Conservation (phyloP, 2,797 vertebrate genomes). For the Tauraco hartlaubi region DNA sequence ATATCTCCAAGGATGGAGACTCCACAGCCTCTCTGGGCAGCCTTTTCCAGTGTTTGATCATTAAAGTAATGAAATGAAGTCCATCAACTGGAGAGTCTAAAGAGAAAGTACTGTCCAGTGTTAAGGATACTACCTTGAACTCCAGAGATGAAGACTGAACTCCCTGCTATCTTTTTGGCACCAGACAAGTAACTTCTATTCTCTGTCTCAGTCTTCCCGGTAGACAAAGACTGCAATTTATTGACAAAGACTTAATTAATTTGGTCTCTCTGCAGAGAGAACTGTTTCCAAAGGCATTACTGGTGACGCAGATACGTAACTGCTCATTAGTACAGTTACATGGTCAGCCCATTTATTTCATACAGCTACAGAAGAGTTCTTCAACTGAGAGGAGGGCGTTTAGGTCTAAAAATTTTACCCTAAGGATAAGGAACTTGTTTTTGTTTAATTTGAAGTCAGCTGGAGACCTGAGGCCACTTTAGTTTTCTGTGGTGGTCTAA, state of each 20-base stretch:
- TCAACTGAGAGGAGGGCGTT: neutral
- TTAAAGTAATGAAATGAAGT: neutral
- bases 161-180: neutral
- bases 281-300: neutral
- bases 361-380: neutral
- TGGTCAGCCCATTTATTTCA: neutral
- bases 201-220: neutral
- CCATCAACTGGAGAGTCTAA: neutral
- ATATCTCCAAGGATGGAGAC: neutral
- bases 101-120: neutral
- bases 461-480: neutral
- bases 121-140: neutral
- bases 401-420: neutral
- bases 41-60: neutral
- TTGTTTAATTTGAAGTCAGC: neutral
- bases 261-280: neutral
- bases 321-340: neutral
- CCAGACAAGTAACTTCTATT: neutral
- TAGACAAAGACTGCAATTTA: neutral
- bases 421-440: neutral
- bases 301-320: neutral
- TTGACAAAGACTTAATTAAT: neutral
- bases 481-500: neutral
- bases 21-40: neutral
- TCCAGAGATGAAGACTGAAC: neutral